Evolutionary conservation across 2,797 vertebrate species (phyloP).

Genomic region (Lacerta agilis): DNA sequence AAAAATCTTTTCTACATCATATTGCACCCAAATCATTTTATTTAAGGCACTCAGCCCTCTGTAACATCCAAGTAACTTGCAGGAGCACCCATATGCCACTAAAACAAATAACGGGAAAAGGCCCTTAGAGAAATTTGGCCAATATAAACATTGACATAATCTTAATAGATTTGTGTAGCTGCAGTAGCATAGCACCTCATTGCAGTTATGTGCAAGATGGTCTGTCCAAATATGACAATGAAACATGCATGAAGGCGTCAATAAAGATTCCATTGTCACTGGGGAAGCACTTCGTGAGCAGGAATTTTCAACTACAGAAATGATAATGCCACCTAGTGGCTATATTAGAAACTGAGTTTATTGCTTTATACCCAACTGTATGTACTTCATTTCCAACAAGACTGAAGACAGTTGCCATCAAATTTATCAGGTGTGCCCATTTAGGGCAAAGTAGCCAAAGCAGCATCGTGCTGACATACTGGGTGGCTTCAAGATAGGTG

Average conservation of each 20-base stretch:
- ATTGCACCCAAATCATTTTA: background rate
- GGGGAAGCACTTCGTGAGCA: background rate
- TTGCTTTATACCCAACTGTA: background rate
- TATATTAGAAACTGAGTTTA: background rate
- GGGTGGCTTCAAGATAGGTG: too few species aligned
- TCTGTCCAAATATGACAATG: background rate
- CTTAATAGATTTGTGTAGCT: background rate
- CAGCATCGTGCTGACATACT: background rate
- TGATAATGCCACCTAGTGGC: slow-evolving; percentile 19
- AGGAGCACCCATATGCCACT: background rate
- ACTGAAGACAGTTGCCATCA: too few species aligned
- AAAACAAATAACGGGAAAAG: background rate
- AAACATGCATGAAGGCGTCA: background rate
- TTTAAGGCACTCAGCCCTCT: background rate
- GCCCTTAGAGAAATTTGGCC: background rate
- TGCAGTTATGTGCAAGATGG: background rate
- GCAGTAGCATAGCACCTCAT: too few species aligned
- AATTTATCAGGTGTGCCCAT: background rate
- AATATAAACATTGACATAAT: background rate
- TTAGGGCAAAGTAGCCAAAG: background rate
- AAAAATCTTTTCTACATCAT: background rate
- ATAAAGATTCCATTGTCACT: background rate
- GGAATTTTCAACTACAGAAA: background rate
- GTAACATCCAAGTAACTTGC: background rate
- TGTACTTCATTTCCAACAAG: background rate